Conservation (phyloP, 2,888 invertebrate genomes). For the Eupithecia pulchellata region DNA sequence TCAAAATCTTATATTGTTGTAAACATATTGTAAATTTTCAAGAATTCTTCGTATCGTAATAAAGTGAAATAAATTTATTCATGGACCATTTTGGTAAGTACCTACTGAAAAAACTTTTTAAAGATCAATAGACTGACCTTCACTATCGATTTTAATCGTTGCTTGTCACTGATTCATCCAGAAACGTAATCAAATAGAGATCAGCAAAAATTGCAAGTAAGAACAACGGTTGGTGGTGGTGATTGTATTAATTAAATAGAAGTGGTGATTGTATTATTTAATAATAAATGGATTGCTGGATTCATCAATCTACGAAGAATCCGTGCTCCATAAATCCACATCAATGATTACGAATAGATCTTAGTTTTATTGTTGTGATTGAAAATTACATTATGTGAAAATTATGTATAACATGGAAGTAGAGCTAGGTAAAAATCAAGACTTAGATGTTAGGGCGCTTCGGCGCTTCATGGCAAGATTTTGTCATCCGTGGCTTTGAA, state of each 20-base stretch:
- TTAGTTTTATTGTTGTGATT: too few relatives aligned
- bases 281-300: conserved; percentile 5
- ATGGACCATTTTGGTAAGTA: neutral
- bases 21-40: neutral
- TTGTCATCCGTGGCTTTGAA: neutral
- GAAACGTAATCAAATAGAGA: conserved; percentile 43
- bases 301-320: conserved; percentile 13
- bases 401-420: neutral
- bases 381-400: too few relatives aligned
- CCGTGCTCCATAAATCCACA: neutral
- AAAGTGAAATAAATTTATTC: neutral
- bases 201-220: conserved; percentile 26
- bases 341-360: neutral
- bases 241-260: conserved; percentile 10
- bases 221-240: conserved; percentile 1
- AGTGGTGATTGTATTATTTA: conserved; percentile 11
- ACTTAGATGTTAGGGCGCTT: too few relatives aligned
- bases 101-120: neutral
- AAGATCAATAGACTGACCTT: neutral
- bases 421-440: neutral
- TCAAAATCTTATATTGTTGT: too few relatives aligned
- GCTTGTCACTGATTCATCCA: neutral
- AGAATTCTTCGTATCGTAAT: neutral
- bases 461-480: too few relatives aligned
- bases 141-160: neutral